These are phyloP conservation scores for Noctua janthe DNA, from an alignment of 2,888 invertebrate genomes.

Conservation along the genomic window DNA sequence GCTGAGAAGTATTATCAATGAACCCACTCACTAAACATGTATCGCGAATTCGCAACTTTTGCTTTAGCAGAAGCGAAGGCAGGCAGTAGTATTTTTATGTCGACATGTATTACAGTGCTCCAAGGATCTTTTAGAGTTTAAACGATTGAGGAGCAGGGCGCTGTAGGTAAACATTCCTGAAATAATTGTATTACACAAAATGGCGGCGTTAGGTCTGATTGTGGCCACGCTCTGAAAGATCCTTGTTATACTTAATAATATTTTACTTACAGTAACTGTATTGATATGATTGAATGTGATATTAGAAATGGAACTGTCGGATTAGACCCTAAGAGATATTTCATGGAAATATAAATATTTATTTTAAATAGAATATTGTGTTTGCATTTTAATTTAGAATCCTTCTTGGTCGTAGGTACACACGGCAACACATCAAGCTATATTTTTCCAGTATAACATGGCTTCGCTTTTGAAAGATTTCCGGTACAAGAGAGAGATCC, in stretches of 20 bases:
- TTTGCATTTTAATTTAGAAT: slow-evolving; percentile 17
- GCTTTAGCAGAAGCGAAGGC: not conserved
- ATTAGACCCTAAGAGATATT: slow-evolving; percentile 27
- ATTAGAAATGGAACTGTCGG: slow-evolving; percentile 42
- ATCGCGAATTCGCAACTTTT: not conserved
- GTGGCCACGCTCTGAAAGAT: not conserved
- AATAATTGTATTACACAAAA: not conserved
- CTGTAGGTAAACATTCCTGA: not conserved
- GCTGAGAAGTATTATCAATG: not conserved
- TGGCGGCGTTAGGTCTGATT: not conserved
- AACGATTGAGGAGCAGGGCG: not conserved
- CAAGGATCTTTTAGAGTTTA: not conserved
- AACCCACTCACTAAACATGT: not conserved
- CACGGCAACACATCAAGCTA: no score
- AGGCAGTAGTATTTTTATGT: not conserved
- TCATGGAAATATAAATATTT: slow-evolving; percentile 45
- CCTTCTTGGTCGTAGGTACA: not conserved
- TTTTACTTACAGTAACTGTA: slow-evolving; percentile 21
- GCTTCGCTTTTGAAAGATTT: no score
- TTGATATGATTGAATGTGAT: slow-evolving; percentile 48
- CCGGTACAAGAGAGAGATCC: no score
- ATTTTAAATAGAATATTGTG: slow-evolving; percentile 28
- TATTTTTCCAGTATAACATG: no score
- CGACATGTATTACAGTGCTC: not conserved
- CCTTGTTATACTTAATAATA: not conserved